Conservation (phyloP, 2,113 vertebrate species). For the Catharus minimus region DNA sequence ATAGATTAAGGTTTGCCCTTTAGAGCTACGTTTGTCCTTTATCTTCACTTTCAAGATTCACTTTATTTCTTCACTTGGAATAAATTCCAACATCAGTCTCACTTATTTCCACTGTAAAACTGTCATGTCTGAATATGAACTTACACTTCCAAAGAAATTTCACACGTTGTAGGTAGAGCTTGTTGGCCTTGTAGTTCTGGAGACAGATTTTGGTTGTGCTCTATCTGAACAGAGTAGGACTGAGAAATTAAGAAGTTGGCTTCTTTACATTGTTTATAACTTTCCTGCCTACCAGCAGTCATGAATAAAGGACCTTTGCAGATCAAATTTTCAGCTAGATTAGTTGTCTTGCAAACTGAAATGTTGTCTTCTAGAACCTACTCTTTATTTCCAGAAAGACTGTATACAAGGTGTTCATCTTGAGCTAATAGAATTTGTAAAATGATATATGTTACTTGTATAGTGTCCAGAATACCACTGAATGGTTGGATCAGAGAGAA, state of each 20-base stretch:
- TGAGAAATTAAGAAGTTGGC: slow-evolving; percentile 3
- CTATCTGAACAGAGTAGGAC: not conserved
- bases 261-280: slow-evolving; percentile 4
- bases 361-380: not conserved
- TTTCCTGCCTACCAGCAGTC: not conserved
- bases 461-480: not conserved
- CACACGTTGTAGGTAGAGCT: not conserved
- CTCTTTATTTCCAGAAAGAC: not conserved
- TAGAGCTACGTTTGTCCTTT: not conserved
- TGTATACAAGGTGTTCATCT: not conserved
- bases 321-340: not conserved
- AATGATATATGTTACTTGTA: not conserved
- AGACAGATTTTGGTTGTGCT: not conserved
- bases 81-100: not conserved
- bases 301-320: not conserved
- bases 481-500: not conserved
- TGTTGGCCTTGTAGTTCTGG: not conserved
- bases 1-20: not conserved
- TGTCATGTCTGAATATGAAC: not conserved
- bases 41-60: not conserved
- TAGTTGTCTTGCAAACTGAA: not conserved
- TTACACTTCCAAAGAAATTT: slow-evolving; percentile 12
- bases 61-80: not conserved
- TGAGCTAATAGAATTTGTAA: not conserved
- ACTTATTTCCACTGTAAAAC: not conserved